Conservation (phyloP, 1,140 invertebrate species). For the Bombus impatiens region DNA sequence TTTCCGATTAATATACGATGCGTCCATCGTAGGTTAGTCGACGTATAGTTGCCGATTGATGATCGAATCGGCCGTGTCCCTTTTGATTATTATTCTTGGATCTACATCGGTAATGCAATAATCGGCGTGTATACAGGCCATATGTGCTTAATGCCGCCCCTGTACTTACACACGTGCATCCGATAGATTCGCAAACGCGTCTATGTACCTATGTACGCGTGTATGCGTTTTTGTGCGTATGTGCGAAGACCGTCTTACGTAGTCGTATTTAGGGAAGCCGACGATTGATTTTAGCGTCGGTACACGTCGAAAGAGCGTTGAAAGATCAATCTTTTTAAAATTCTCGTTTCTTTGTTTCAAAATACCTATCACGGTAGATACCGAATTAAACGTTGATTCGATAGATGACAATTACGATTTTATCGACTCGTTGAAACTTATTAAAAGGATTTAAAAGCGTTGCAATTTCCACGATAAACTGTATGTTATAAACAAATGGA, state of each 20-base stretch:
- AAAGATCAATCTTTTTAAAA: background rate
- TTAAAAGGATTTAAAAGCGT: fast-evolving
- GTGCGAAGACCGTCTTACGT: background rate
- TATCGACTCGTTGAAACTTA: too few species aligned
- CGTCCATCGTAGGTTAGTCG: background rate
- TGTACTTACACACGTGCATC: constrained; percentile 20
- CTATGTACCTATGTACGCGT: too few species aligned
- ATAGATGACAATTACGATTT: too few species aligned
- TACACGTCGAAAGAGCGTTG: too few species aligned
- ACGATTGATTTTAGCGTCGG: background rate
- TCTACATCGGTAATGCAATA: constrained; percentile 82
- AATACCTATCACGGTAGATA: too few species aligned
- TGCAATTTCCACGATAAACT: fast-evolving
- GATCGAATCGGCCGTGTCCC: constrained; percentile 32
- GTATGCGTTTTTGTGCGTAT: background rate
- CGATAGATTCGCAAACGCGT: background rate
- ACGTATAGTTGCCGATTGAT: constrained; percentile 8
- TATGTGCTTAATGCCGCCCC: constrained; percentile 74
- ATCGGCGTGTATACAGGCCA: constrained; percentile 80
- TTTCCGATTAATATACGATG: constrained; percentile 35
- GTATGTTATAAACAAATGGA: background rate
- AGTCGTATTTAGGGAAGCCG: background rate
- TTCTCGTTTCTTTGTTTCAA: background rate
- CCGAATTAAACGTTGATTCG: too few species aligned
- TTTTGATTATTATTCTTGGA: constrained; percentile 77